phyloP scores from a whole-genome alignment of 2,797 vertebrate species.

The Manis javanica region DNA sequence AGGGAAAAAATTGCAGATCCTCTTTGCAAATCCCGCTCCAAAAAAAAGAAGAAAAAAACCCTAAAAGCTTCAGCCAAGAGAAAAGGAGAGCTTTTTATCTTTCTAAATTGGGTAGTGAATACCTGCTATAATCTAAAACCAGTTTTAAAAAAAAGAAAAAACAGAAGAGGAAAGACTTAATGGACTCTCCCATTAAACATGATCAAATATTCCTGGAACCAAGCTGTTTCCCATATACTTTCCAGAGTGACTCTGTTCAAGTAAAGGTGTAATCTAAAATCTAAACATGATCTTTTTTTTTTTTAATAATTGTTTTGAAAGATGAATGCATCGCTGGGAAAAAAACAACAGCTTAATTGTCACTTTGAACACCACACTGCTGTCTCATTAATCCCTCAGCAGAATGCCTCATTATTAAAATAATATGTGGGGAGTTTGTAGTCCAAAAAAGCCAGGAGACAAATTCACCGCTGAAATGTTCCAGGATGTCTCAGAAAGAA shows the following conservation, averaged over 20 bases:
- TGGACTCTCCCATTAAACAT: conserved; percentile 20
- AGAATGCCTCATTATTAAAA: conserved; percentile 63
- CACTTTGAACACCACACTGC: conserved; percentile 1
- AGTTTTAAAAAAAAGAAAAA: not conserved
- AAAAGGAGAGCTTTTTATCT: not conserved
- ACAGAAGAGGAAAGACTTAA: conserved; percentile 7
- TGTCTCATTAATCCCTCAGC: conserved; percentile 44
- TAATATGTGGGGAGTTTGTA: conserved; percentile 1
- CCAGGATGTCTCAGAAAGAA: conserved; percentile 75
- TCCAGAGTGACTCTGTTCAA: conserved; percentile 19
- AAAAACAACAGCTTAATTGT: conserved; percentile 23
- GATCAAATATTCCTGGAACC: conserved; percentile 31
- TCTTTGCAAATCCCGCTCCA: not conserved
- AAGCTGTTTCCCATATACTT: conserved; percentile 3
- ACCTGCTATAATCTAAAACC: not conserved
- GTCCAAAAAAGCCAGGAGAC: conserved; percentile 55
- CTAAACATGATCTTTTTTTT: not conserved
- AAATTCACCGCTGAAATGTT: conserved; percentile 70
- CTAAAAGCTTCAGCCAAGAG: conserved; percentile 1
- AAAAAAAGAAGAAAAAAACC: not conserved
- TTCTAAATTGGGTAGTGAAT: conserved; percentile 39
- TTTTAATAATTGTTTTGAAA: conserved; percentile 35
- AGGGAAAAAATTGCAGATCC: conserved; percentile 2
- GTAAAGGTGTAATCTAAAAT: conserved; percentile 59
- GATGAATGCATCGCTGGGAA: not conserved